phyloP scores from a whole-genome alignment of 2,113 vertebrate species.

The Hystrix brachyura region DNA sequence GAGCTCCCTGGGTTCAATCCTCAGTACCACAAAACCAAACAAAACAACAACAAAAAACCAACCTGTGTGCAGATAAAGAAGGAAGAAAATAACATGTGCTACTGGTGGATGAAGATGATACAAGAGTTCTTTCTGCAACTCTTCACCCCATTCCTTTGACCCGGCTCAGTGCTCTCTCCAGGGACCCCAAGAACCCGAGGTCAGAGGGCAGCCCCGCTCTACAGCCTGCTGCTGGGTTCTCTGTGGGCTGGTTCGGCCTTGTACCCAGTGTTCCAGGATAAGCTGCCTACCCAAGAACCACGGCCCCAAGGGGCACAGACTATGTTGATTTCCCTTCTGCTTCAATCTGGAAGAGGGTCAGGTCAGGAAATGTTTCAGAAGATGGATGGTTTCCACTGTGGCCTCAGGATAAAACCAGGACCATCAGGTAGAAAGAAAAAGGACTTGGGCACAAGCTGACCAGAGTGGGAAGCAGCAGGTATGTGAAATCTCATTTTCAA shows the following conservation, averaged over 20 bases:
- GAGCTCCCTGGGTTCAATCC: background rate
- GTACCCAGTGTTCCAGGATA: background rate
- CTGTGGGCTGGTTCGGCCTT: background rate
- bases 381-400: background rate
- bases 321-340: slow-evolving; percentile 1
- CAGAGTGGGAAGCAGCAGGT: background rate
- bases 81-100: background rate
- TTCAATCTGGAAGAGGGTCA: slow-evolving; percentile 4
- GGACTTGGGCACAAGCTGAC: slow-evolving; percentile 4
- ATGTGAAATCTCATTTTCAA: background rate
- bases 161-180: background rate
- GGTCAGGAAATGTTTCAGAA: background rate
- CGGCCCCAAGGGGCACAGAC: background rate
- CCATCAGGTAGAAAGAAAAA: background rate
- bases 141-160: background rate
- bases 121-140: background rate
- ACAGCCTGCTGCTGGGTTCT: background rate
- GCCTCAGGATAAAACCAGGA: slow-evolving; percentile 26
- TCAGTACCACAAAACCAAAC: background rate
- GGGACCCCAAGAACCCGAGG: background rate
- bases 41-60: background rate
- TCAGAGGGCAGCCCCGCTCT: background rate
- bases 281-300: background rate
- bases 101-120: background rate
- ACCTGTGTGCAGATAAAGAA: background rate